Percentiles rank a stretch among this genome's conserved stretches.
Conservation (phyloP, 2,113 vertebrate genomes). For the Zingel zingel region DNA sequence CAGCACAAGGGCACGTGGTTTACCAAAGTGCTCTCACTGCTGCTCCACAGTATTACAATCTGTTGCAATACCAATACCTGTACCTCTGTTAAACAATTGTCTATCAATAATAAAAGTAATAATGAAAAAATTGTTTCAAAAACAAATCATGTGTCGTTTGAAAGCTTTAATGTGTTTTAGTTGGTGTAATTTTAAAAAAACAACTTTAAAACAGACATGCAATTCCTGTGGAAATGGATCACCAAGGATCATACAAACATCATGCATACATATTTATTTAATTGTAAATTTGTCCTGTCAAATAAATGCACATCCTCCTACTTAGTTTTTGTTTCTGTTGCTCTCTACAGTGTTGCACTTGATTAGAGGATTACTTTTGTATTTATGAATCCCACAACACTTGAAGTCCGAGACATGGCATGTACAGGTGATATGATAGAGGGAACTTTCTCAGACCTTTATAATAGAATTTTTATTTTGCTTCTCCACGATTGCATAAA, state of each 20-base stretch:
- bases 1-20: slow-evolving; percentile 63
- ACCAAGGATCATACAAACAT: not conserved
- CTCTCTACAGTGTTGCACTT: slow-evolving; percentile 29
- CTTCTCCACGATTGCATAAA: not conserved
- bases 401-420: slow-evolving; percentile 3
- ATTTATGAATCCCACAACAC: slow-evolving; percentile 23
- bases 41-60: slow-evolving; percentile 72
- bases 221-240: not conserved
- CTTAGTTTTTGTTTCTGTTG: slow-evolving; percentile 8
- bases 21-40: slow-evolving; percentile 77
- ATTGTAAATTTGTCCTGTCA: not conserved
- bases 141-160: slow-evolving; percentile 25
- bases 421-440: not conserved
- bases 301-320: slow-evolving; percentile 3
- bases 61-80: slow-evolving; percentile 77
- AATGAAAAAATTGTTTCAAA: slow-evolving; percentile 68
- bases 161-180: not conserved
- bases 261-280: not conserved
- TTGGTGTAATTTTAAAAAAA: not conserved
- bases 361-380: slow-evolving; percentile 12
- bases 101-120: slow-evolving; percentile 69
- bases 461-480: not conserved
- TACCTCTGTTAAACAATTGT: slow-evolving; percentile 80
- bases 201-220: not conserved
- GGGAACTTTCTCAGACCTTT: not conserved